A percentile compares a stretch with the other conserved stretches of the same genome.
phyloP scores from a whole-genome alignment of 2,888 invertebrate species.

The Dolichomitus sp. region DNA sequence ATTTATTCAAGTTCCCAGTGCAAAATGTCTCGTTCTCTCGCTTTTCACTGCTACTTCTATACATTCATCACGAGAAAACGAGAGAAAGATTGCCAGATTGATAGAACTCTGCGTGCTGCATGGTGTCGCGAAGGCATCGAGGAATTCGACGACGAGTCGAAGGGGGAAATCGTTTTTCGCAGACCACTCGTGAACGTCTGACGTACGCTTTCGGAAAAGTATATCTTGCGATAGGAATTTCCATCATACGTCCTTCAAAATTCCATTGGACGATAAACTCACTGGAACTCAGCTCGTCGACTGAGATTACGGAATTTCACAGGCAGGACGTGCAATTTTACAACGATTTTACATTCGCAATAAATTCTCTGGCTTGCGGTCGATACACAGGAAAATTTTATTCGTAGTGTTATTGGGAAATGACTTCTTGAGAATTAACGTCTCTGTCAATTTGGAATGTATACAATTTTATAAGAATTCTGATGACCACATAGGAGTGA shows the following conservation, averaged over 20 bases:
- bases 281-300: conserved; percentile 4
- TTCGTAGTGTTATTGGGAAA: too few relatives aligned
- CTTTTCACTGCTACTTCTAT: not conserved
- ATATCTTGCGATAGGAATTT: conserved; percentile 9
- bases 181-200: not conserved
- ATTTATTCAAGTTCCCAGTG: conserved; percentile 1
- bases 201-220: conserved; percentile 8
- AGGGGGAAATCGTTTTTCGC: not conserved
- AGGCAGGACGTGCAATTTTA: too few relatives aligned
- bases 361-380: not conserved
- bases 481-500: not conserved
- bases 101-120: not conserved
- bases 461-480: not conserved
- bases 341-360: not conserved
- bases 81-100: not conserved
- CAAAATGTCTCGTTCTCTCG: not conserved
- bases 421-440: too few relatives aligned
- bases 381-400: too few relatives aligned
- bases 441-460: conserved; percentile 1
- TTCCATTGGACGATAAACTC: conserved; percentile 2
- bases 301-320: conserved; percentile 2
- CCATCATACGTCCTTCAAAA: conserved; percentile 25
- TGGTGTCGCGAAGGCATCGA: not conserved
- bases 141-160: not conserved
- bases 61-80: conserved; percentile 24